Base-by-base conservation (phyloP, 1,140 invertebrate species). In the Philopotamus ludificatus region DNA sequence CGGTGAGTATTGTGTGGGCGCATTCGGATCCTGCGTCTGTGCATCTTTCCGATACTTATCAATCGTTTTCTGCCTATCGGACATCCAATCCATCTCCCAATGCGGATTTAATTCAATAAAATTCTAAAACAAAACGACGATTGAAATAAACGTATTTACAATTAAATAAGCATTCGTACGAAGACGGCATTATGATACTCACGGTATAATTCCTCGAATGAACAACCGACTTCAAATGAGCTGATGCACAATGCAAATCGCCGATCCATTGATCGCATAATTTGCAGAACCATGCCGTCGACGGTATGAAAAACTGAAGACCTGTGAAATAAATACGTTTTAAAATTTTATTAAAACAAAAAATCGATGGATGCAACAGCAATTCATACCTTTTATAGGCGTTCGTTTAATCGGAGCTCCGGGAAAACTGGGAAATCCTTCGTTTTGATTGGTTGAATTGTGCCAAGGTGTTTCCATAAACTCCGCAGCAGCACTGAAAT, bases 261-360 rank as follows among this genome's bases (percentile, higher is more conserved):
- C 91, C 92, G 68, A 93, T 91, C 88, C 91, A 94, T 65, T 85
- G 81, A 74, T 91, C 86, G 71, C 92, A 94, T 26, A 94, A 80
- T 73, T 90, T 90, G 76, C 92, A 94, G 77, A 90, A 94, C 91
- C 91, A 93, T n/a, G 90, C 89, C 10, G 88, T 88, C 0, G 91
- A 87, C 3, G 91, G 88, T 64, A 90, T 87, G 75, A 93, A 88
- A 78, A 93, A 93, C 74, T 93, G 90, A 41, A 93, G 79, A 15
- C 92, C 89, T 89, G 78, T 42, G 79, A 80, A 45, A 53, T 28
- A 58, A 63, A 57, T n/a, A 34, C 4, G 12, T 34, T 4, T 34
- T 12, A 34, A 34, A 34, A 4, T 34, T 34, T 34, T 7, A 34
- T 7, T 34, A 34, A 34, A 34, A 4, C 28, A 34, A 12, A 34